phyloP scores from a whole-genome alignment of 2,888 invertebrate species.

The Hypsopygia costalis region DNA sequence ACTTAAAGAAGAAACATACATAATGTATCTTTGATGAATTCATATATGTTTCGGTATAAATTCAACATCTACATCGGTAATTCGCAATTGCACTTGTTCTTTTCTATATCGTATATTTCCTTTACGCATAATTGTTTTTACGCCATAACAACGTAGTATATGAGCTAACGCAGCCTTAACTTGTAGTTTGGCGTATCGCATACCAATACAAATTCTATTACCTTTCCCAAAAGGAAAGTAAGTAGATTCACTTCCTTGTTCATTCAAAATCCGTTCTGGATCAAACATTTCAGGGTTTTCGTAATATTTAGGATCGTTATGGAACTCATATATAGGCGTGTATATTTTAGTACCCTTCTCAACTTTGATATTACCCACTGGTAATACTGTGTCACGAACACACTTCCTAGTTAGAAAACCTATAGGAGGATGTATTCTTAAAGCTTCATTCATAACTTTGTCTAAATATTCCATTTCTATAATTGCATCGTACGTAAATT shows the following conservation, averaged over 20 bases:
- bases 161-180: slow-evolving; percentile 36
- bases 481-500: slow-evolving; percentile 39
- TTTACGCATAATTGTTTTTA: slow-evolving; percentile 27
- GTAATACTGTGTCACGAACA: slow-evolving; percentile 38
- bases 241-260: slow-evolving; percentile 25
- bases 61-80: slow-evolving; percentile 37
- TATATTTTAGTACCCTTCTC: slow-evolving; percentile 44
- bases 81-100: slow-evolving; percentile 35
- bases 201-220: slow-evolving; percentile 61
- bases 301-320: slow-evolving; percentile 59
- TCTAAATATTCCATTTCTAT: slow-evolving; percentile 47
- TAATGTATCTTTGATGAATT: no score
- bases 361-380: slow-evolving; percentile 48
- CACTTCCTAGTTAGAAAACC: slow-evolving; percentile 39
- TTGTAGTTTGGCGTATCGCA: slow-evolving; percentile 44
- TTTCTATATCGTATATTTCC: slow-evolving; percentile 36
- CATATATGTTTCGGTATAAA: slow-evolving; percentile 31
- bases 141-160: slow-evolving; percentile 33
- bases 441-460: slow-evolving; percentile 39
- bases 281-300: slow-evolving; percentile 62
- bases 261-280: slow-evolving; percentile 41
- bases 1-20: no score
- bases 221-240: slow-evolving; percentile 70
- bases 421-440: slow-evolving; percentile 49
- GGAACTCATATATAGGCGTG: slow-evolving; percentile 48